Evolutionary conservation across 2,113 vertebrate species (phyloP).

Genomic region (Gadus macrocephalus): DNA sequence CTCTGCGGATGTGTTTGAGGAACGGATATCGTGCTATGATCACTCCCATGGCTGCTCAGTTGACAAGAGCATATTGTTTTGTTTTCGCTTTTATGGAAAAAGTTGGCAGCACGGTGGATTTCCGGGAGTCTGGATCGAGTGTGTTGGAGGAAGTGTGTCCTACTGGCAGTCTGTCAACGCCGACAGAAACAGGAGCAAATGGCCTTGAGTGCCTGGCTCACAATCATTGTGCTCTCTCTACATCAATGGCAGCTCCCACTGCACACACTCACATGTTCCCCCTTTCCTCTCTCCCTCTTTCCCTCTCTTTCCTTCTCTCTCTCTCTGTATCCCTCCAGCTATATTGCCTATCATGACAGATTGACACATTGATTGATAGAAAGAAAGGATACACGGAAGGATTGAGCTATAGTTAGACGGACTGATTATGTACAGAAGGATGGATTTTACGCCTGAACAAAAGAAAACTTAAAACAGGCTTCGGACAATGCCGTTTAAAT

Average conservation of each 20-base stretch:
- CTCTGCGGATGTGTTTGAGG: slow-evolving; percentile 57
- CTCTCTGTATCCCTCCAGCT: slow-evolving; percentile 1
- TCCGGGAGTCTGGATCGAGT: slow-evolving; percentile 51
- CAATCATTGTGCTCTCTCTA: slow-evolving; percentile 51
- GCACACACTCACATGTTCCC: slow-evolving; percentile 15
- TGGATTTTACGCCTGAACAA: not conserved
- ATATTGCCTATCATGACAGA: no score
- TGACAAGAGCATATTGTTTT: slow-evolving; percentile 67
- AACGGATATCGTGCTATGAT: slow-evolving; percentile 57
- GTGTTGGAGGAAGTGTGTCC: slow-evolving; percentile 34
- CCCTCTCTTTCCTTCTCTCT: slow-evolving; percentile 13
- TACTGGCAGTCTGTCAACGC: slow-evolving; percentile 65
- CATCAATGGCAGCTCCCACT: slow-evolving; percentile 58
- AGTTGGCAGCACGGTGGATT: slow-evolving; percentile 12
- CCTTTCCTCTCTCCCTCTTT: not conserved
- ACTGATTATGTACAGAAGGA: not conserved
- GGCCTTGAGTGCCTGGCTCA: slow-evolving; percentile 68
- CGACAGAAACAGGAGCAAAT: slow-evolving; percentile 66
- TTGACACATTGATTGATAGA: not conserved
- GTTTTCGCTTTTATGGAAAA: slow-evolving; percentile 41
- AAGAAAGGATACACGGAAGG: not conserved
- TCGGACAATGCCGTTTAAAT: no score
- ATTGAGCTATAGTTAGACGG: not conserved
- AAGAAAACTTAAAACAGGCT: no score
- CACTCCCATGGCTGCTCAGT: slow-evolving; percentile 52